Base-by-base conservation (phyloP, 2,888 invertebrate species). In the Cordilura impudica region DNA sequence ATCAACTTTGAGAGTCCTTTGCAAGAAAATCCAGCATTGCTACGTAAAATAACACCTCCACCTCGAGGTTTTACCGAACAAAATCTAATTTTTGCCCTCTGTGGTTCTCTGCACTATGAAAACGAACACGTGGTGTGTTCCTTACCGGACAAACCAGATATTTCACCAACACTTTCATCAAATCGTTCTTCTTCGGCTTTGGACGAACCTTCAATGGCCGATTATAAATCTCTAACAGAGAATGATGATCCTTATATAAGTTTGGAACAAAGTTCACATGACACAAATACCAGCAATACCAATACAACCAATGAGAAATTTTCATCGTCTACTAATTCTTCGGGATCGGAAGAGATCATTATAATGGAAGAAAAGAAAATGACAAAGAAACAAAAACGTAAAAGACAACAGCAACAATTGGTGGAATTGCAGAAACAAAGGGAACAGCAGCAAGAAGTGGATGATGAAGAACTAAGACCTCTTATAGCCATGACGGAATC, bases 1-100 rank as follows among this genome's bases (percentile, higher is more conserved):
- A 90, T 90, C 6, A 89, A 88, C 66, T 89, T 90, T 47, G 90
- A 90, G 81, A 89, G 89, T 82, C 89, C 90, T 1, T 56, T 86
- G 26, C 84, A 86, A 70, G 89, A 89, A 74, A 82, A 82, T 60
- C 79, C 84, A 0, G 73, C 78, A 21, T 60, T 84, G 1, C 78
- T 83, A n/a, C 71, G 84, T 2, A 84, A 85, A 66, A 84, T 86
- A 49, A 84, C 84, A 14, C 84, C 85, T 31, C 81, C 84, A 19
- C 84, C 85, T 2, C 84, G 85, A 1, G 87, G 86, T 43, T 86
- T 88, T 61, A 87, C 85, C 31, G 85, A 87, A 61, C 84, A 88
- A 73, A 90, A 87, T 75, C 81, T 90, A 2, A 87, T 89, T 6
- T 82, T 90, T 67, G 90, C 90, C 0, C 82, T 90, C 1, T 90